Evolutionary conservation across 2,888 invertebrate genomes (phyloP).

Genomic region (Drosophila kuntzei): DNA sequence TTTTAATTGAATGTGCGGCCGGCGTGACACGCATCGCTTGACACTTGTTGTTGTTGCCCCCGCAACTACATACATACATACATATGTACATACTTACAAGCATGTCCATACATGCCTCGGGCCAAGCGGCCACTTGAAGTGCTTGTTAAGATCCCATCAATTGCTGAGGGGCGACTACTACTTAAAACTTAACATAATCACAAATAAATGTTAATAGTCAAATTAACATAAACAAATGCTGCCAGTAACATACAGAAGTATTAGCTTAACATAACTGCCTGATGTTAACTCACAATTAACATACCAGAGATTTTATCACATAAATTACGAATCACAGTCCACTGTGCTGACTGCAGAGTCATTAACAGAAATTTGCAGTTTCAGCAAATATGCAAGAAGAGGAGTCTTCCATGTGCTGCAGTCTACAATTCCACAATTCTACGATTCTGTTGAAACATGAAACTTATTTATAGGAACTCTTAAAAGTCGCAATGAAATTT

Average conservation of each 20-base stretch:
- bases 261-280: neutral
- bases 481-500: constrained; percentile 15
- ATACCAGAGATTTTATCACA: neutral
- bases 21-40: constrained; percentile 58
- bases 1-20: constrained; percentile 63
- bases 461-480: constrained; percentile 24
- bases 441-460: constrained; percentile 19
- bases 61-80: constrained; percentile 32
- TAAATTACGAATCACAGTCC: neutral
- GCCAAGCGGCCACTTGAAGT: constrained; percentile 43
- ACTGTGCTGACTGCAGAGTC: constrained; percentile 6
- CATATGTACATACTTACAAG: constrained; percentile 12
- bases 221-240: constrained; percentile 11
- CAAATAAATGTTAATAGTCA: constrained; percentile 6
- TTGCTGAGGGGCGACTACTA: constrained; percentile 23
- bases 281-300: constrained; percentile 3
- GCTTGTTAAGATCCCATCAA: constrained; percentile 54
- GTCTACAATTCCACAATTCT: constrained; percentile 7
- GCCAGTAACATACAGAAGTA: neutral
- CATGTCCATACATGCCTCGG: constrained; percentile 25
- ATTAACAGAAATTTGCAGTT: constrained; percentile 15
- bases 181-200: constrained; percentile 2
- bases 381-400: constrained; percentile 4
- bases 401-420: constrained; percentile 5
- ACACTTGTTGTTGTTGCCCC: constrained; percentile 62